A percentile compares a stretch with the other conserved stretches of the same genome.
phyloP scores from a whole-genome alignment of 2,888 invertebrate genomes.

The Sinodicranocentrus sp. region DNA sequence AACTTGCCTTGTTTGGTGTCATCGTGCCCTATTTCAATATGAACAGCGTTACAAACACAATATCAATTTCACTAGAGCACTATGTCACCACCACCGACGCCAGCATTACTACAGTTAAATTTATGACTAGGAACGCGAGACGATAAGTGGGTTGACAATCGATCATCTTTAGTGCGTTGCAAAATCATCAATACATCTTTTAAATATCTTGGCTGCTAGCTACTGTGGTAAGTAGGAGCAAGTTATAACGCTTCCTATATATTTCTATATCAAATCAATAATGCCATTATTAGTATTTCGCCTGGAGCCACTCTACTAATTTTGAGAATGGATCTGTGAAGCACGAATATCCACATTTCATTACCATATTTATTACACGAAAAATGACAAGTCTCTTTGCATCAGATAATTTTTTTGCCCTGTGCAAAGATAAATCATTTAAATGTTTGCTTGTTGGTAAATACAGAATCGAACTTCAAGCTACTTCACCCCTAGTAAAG shows the following conservation, averaged over 20 bases:
- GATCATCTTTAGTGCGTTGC: constrained; percentile 36
- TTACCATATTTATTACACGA: constrained; percentile 29
- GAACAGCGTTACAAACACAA: not conserved
- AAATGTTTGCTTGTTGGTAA: too few relatives aligned
- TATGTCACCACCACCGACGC: constrained; percentile 37
- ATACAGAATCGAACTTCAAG: too few relatives aligned
- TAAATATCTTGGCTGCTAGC: constrained; percentile 5
- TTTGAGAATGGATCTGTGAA: too few relatives aligned
- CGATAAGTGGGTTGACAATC: constrained; percentile 60
- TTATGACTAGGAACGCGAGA: constrained; percentile 29
- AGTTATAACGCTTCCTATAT: constrained; percentile 37
- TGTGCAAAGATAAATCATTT: too few relatives aligned
- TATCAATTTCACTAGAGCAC: constrained; percentile 25
- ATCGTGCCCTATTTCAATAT: constrained; percentile 34
- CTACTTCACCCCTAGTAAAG: too few relatives aligned
- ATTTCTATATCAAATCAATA: constrained; percentile 45
- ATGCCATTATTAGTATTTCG: not conserved
- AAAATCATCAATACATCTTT: not conserved
- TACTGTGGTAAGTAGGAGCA: not conserved
- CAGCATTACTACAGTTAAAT: not conserved
- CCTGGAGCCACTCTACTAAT: too few relatives aligned
- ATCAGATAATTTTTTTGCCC: too few relatives aligned
- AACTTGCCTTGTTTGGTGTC: constrained; percentile 39
- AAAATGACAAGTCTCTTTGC: constrained; percentile 53
- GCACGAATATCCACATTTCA: constrained; percentile 33